Base-by-base conservation (phyloP, 2,797 vertebrate species). In the Euphonia xanthogaster region DNA sequence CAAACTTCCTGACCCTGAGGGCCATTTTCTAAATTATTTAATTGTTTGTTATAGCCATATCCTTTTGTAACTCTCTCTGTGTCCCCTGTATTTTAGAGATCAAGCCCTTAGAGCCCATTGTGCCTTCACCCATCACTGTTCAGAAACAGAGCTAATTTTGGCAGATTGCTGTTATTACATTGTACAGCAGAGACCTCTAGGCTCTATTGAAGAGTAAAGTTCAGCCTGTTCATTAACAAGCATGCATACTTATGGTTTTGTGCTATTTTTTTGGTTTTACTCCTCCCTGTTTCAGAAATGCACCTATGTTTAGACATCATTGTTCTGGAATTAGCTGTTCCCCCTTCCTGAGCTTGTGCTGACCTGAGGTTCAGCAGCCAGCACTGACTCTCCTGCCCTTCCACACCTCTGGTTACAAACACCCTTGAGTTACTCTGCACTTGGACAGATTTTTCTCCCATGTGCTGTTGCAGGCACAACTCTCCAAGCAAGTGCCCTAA, bases 11-110 rank as follows among this genome's bases (percentile, higher is more conserved):
- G 74, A 95, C 53, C 33, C 18, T 39, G 27, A 67, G 12, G 67
- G 28, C 30, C 39, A 33, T 63, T 91, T 85, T 47, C 72, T 53
- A 67, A 67, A 92, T 93, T 23, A 85, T 51, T 89, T 86, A 47
- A 62, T 66, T 65, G 71, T 60, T 89, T 63, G 40, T 85, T 71
- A 85, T 28, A 85, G 28, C 62, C 13, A 35, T 66, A 66, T 42
- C 71, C 33, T 91, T 88, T 82, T 42, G 9, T 33, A 70, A 54
- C 20, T 81, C 44, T 74, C n/a, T 70, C n/a, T 78, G 10, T 31
- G 16, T 14, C 22, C 15, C n/a, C 33, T 72, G 2, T 39, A n/a
- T 60, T 79, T 88, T 33, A 54, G 12, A 87, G 31, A 48, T 18
- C 45, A 35, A 93, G 53, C 71, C 86, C 63, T 96, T 79, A 24